Percentiles rank a stretch among this genome's conserved stretches.
Evolutionary conservation across 2,888 invertebrate genomes (phyloP).

Genomic region (Chesias legatella): DNA sequence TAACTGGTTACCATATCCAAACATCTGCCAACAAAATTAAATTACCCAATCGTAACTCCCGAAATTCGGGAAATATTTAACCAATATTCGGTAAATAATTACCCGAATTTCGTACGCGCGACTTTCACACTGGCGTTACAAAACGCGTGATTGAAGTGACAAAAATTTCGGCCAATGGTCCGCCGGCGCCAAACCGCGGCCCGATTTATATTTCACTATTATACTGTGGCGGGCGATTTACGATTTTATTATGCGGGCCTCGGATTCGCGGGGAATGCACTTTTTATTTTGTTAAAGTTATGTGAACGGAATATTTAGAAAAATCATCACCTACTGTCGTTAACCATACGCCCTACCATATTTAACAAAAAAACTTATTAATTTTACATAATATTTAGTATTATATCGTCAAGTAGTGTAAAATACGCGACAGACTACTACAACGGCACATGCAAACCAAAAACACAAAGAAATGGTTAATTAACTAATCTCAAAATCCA

Average conservation of each 20-base stretch:
- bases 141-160: conserved; percentile 65
- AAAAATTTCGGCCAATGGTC: conserved; percentile 65
- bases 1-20: not conserved
- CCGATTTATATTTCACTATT: conserved; percentile 65
- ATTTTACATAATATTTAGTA: too few relatives aligned
- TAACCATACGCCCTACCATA: too few relatives aligned
- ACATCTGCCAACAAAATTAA: conserved; percentile 17
- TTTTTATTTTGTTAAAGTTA: conserved; percentile 39
- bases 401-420: too few relatives aligned
- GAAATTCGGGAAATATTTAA: conserved; percentile 16
- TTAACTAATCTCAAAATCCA: too few relatives aligned
- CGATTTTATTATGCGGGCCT: conserved; percentile 60
- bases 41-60: conserved; percentile 12
- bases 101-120: conserved; percentile 5
- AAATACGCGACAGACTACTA: too few relatives aligned
- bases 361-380: too few relatives aligned
- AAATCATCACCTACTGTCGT: too few relatives aligned
- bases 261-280: conserved; percentile 41
- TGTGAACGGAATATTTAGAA: not conserved
- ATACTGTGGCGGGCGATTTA: conserved; percentile 56
- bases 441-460: too few relatives aligned
- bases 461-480: too few relatives aligned
- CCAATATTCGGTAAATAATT: conserved; percentile 14
- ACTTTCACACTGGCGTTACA: conserved; percentile 28
- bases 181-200: conserved; percentile 62